These are phyloP conservation scores for Notiomystis cincta DNA, from an alignment of 2,113 vertebrate genomes.

Conservation along the genomic window DNA sequence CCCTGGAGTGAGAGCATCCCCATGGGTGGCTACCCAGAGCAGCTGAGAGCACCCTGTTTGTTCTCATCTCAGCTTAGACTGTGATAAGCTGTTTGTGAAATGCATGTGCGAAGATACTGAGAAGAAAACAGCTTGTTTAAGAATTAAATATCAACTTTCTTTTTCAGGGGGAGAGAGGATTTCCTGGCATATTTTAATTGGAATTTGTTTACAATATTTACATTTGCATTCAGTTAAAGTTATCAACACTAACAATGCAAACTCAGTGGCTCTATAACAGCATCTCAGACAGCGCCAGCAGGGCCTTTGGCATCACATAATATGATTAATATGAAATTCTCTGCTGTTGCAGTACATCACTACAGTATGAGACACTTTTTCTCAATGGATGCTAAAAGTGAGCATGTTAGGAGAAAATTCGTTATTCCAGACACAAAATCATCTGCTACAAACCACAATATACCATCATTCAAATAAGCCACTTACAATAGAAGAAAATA, in stretches of 20 bases:
- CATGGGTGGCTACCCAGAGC: background rate
- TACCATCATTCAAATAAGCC: constrained; percentile 48
- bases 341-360: background rate
- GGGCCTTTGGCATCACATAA: background rate
- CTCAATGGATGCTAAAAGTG: constrained; percentile 41
- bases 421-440: constrained; percentile 57
- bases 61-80: background rate
- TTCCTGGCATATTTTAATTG: background rate
- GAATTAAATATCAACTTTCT: background rate
- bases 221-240: background rate
- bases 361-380: constrained; percentile 40
- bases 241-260: background rate
- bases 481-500: constrained; percentile 38
- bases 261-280: background rate
- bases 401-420: constrained; percentile 33
- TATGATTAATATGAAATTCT: constrained; percentile 13
- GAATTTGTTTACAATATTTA: background rate
- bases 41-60: background rate
- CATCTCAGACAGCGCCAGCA: background rate
- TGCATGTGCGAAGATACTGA: accelerated
- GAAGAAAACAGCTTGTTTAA: background rate
- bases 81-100: background rate
- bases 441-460: constrained; percentile 7
- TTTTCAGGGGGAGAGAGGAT: background rate
- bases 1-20: background rate